These are phyloP conservation scores for Botia kubotai DNA, from an alignment of 2,797 vertebrate species.

Conservation along the genomic window DNA sequence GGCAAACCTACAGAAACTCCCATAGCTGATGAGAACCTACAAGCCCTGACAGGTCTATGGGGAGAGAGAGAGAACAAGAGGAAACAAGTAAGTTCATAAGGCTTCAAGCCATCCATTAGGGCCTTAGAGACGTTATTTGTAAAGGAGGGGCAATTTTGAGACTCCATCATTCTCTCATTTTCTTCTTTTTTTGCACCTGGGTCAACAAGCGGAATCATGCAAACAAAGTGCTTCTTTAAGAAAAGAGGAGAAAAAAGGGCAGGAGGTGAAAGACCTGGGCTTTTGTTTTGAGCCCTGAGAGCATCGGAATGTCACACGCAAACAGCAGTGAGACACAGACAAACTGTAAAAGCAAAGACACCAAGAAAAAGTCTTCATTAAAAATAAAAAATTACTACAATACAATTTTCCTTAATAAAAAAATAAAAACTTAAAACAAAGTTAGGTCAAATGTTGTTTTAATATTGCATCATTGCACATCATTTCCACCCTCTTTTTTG, in stretches of 20 bases:
- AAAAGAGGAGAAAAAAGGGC: constrained; percentile 64
- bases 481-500: background rate
- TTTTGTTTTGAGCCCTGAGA: constrained; percentile 56
- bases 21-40: constrained; percentile 48
- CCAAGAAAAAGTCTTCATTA: constrained; percentile 12
- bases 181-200: constrained; percentile 75
- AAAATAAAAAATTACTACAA: background rate
- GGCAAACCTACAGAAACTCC: constrained; percentile 47
- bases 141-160: constrained; percentile 21
- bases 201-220: constrained; percentile 72
- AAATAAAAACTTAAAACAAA: background rate
- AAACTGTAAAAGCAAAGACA: constrained; percentile 30
- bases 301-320: constrained; percentile 55
- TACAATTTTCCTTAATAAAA: too few relatives aligned
- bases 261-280: constrained; percentile 45
- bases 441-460: background rate
- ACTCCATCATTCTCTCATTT: constrained; percentile 9
- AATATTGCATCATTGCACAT: background rate
- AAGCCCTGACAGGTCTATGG: constrained; percentile 55
- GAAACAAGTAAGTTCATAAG: constrained; percentile 2
- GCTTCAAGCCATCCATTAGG: constrained; percentile 25
- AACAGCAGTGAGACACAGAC: constrained; percentile 49
- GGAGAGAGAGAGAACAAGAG: constrained; percentile 3
- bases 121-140: constrained; percentile 48
- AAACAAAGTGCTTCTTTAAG: constrained; percentile 71